Evolutionary conservation across 2,113 vertebrate genomes (phyloP).

Genomic region (Elephas maximus): DNA sequence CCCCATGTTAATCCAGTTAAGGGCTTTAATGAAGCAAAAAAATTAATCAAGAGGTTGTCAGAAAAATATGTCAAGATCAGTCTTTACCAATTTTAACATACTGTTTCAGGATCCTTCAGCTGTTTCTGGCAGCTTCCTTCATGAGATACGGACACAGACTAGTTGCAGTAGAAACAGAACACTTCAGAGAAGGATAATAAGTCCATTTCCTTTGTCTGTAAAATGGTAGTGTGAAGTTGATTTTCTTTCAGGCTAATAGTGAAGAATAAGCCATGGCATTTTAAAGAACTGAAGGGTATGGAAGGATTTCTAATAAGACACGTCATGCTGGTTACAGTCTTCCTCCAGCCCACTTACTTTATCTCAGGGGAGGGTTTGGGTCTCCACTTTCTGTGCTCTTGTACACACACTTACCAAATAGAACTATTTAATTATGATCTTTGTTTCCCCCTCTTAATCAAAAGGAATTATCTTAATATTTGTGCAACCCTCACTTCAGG

Average conservation of each 20-base stretch:
- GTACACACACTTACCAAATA: neutral
- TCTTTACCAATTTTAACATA: conserved; percentile 71
- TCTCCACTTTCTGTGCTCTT: neutral
- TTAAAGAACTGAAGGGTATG: conserved; percentile 6
- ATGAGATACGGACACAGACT: neutral
- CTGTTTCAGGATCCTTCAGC: conserved; percentile 46
- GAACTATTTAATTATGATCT: neutral
- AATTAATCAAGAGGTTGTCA: conserved; percentile 82
- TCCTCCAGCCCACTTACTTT: neutral
- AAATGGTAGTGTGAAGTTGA: neutral
- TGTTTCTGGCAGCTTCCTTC: conserved; percentile 58
- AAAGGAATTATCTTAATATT: neutral
- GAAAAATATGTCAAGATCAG: conserved; percentile 79
- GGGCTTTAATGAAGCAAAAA: conserved; percentile 82
- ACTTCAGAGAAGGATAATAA: conserved; percentile 30
- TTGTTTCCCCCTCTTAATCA: neutral
- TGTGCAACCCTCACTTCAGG: neutral
- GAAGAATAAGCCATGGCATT: neutral
- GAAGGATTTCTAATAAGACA: neutral
- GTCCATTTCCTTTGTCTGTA: neutral
- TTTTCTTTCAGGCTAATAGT: neutral
- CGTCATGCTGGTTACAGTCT: neutral
- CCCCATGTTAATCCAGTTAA: conserved; percentile 77
- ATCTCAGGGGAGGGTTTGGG: neutral
- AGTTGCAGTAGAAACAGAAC: neutral